A percentile compares a stretch with the other conserved stretches of the same genome.
phyloP scores from a whole-genome alignment of 1,140 invertebrate genomes.

The Anastatus disparis region DNA sequence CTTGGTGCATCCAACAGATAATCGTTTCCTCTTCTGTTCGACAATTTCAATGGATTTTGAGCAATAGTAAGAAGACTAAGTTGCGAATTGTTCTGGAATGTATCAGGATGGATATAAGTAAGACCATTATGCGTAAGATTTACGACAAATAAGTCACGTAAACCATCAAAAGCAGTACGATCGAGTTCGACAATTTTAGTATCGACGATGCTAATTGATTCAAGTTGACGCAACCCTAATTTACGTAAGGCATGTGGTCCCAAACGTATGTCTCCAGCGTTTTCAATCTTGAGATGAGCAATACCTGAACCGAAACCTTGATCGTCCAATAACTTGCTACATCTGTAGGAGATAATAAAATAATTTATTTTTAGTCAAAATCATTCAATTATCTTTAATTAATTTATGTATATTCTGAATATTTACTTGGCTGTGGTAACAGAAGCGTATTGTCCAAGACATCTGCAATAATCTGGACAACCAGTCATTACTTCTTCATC shows the following conservation, averaged over 20 bases:
- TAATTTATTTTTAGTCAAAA: background rate
- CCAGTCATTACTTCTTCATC: slow-evolving; percentile 54
- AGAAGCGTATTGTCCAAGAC: slow-evolving; percentile 61
- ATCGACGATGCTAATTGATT: slow-evolving; percentile 61
- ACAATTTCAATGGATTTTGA: slow-evolving; percentile 73
- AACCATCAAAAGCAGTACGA: slow-evolving; percentile 72
- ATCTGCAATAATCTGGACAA: slow-evolving; percentile 59
- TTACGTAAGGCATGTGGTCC: slow-evolving; percentile 54
- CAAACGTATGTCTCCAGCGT: slow-evolving; percentile 53
- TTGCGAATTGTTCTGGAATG: slow-evolving; percentile 74
- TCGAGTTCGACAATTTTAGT: slow-evolving; percentile 59
- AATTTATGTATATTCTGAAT: too few species aligned
- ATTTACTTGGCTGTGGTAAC: slow-evolving; percentile 61
- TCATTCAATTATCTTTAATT: background rate
- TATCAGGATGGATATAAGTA: slow-evolving; percentile 72
- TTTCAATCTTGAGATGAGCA: slow-evolving; percentile 56
- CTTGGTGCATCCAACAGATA: slow-evolving; percentile 71
- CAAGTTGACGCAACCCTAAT: slow-evolving; percentile 58
- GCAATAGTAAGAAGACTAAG: slow-evolving; percentile 74
- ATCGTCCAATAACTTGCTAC: slow-evolving; percentile 55
- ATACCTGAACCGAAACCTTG: slow-evolving; percentile 57
- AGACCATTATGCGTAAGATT: slow-evolving; percentile 75
- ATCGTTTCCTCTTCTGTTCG: slow-evolving; percentile 53
- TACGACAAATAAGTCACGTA: slow-evolving; percentile 73
- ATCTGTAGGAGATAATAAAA: slow-evolving; percentile 52